Evolutionary conservation across 2,888 invertebrate species (phyloP), one percentile per base, ranked within the genome.

Genomic region (Aromia moschata): DNA sequence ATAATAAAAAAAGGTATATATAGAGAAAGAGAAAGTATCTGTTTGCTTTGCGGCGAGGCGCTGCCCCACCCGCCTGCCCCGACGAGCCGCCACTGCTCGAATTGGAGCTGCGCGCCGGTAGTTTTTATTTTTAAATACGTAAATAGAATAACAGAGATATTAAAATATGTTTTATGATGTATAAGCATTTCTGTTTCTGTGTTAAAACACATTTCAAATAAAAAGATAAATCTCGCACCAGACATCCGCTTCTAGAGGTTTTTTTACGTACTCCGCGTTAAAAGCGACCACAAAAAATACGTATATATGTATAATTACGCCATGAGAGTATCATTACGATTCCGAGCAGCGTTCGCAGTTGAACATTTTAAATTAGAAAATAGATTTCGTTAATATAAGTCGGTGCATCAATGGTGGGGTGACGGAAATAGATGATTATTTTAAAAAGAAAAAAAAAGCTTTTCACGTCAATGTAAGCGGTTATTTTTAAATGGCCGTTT

Each of bases 141-240:
- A 67, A 67, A 67, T 67, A 67, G 64, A 67, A 67, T 64, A 65
- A 65, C 65, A 64, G 62, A 67, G 67, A 67, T 67, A 67, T 67
- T 67, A 65, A 67, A 67, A 63, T 64, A 62, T 62, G 62, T 65
- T 67, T 67, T 67, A 67, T 67, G 67, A 63, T 64, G 62, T 60
- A 63, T 62, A 61, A 67, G 63, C 67, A 65, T 67, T 67, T 64
- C 62, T 65, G 65, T 60, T 65, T 62, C 62, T 65, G 62, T 58
- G 62, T 65, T 62, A 65, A 65, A 65, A 65, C 61, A 60, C 60
- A 63, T 65, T 65, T 65, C 60, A 58, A 65, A 65, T 65, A 62
- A 65, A 61, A 65, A 60, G 62, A 65, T 65, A 62, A 65, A 60
- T 65, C 64, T 60, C 55, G 51, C 54, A 65, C 65, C 65, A 65